phyloP scores from a whole-genome alignment of 2,888 invertebrate species.

The Drosophila infuscata region DNA sequence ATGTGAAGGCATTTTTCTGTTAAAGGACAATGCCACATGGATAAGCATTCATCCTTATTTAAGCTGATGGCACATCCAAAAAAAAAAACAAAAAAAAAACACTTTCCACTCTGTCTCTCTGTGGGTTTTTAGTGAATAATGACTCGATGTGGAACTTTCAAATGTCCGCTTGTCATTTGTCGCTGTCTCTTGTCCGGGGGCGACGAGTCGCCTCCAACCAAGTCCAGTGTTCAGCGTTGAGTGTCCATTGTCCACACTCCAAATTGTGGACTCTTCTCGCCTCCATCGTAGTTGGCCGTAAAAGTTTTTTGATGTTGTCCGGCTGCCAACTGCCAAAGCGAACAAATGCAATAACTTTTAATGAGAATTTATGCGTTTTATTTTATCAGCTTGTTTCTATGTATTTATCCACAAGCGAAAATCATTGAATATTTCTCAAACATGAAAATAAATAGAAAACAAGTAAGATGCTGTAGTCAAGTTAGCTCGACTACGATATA shows the following conservation, averaged over 20 bases:
- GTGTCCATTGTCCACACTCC: background rate
- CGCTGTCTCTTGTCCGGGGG: constrained; percentile 44
- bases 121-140: constrained; percentile 49
- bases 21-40: constrained; percentile 14
- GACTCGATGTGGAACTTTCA: constrained; percentile 29
- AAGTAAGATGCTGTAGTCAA: no score
- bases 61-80: constrained; percentile 16
- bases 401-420: constrained; percentile 36
- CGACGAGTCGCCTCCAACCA: constrained; percentile 23
- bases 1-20: constrained; percentile 10
- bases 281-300: constrained; percentile 18
- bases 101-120: background rate
- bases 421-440: background rate
- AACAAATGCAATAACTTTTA: constrained; percentile 69
- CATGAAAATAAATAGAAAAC: background rate
- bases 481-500: no score
- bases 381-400: constrained; percentile 46
- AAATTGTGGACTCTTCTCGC: background rate
- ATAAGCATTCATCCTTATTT: background rate
- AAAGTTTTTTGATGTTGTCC: constrained; percentile 44
- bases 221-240: background rate
- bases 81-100: background rate
- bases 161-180: constrained; percentile 61
- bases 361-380: constrained; percentile 70
- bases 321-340: constrained; percentile 38